Conservation (phyloP, 2,797 vertebrate genomes). For the Alectoris magna region DNA sequence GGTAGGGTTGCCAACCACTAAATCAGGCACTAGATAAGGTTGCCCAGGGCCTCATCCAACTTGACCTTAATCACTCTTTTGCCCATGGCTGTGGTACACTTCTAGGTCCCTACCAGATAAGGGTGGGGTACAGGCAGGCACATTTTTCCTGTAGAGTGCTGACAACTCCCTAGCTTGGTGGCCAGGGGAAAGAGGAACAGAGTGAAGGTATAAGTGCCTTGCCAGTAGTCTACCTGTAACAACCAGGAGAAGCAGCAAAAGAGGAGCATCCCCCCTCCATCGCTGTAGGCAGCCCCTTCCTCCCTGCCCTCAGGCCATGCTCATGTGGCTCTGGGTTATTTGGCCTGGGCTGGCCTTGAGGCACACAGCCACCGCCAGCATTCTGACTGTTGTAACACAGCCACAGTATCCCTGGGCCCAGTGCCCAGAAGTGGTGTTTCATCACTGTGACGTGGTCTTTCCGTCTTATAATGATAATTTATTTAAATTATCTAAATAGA, state of each 20-base stretch:
- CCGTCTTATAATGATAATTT: neutral
- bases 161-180: neutral
- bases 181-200: neutral
- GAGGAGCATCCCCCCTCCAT: neutral
- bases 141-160: neutral
- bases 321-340: neutral
- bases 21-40: too few species aligned
- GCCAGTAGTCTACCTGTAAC: neutral
- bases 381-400: neutral
- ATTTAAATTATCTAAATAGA: neutral
- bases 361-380: neutral
- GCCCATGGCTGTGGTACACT: neutral
- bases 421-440: neutral
- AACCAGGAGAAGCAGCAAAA: neutral
- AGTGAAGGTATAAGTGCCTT: neutral
- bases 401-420: too few species aligned
- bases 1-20: too few species aligned
- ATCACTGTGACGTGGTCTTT: neutral
- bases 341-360: neutral
- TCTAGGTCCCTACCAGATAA: neutral
- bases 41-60: too few species aligned
- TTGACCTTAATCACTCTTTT: neutral
- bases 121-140: too few species aligned
- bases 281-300: neutral
- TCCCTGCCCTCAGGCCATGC: neutral